phyloP scores from a whole-genome alignment of 2,888 invertebrate species.

The Hipparchia sbordonii region DNA sequence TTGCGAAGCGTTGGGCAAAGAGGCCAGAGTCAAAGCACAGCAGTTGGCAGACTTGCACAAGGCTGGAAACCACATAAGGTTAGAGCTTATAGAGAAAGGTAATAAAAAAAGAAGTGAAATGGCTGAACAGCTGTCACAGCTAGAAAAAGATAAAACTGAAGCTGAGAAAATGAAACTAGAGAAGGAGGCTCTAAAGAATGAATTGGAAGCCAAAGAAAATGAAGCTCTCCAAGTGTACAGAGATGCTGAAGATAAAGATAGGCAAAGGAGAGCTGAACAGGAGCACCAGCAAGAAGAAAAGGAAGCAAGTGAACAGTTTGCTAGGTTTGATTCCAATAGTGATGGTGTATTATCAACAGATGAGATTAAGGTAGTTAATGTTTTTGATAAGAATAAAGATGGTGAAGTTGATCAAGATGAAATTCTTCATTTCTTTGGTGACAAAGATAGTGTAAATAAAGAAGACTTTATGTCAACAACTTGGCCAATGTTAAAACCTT shows the following conservation, averaged over 20 bases:
- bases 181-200: constrained; percentile 87
- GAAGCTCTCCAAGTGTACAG: constrained; percentile 90
- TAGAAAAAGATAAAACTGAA: constrained; percentile 88
- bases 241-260: constrained; percentile 85
- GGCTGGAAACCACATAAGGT: constrained; percentile 89
- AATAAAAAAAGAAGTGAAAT: constrained; percentile 89
- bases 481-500: constrained; percentile 92
- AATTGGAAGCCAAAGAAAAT: constrained; percentile 88
- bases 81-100: constrained; percentile 89
- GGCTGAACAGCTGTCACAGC: constrained; percentile 86
- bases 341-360: constrained; percentile 88
- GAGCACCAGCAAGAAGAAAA: constrained; percentile 81
- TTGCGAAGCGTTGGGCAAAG: constrained; percentile 91
- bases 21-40: constrained; percentile 89
- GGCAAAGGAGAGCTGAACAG: constrained; percentile 81
- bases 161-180: constrained; percentile 91
- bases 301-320: constrained; percentile 89
- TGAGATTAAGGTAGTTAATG: constrained; percentile 87
- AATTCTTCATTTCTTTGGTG: constrained; percentile 88
- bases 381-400: constrained; percentile 95
- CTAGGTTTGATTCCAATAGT: constrained; percentile 89
- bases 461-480: constrained; percentile 86
- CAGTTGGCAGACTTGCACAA: constrained; percentile 88
- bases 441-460: constrained; percentile 85
- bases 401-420: constrained; percentile 95